phyloP scores from a whole-genome alignment of 2,797 vertebrate genomes.

The Gastrophryne carolinensis region DNA sequence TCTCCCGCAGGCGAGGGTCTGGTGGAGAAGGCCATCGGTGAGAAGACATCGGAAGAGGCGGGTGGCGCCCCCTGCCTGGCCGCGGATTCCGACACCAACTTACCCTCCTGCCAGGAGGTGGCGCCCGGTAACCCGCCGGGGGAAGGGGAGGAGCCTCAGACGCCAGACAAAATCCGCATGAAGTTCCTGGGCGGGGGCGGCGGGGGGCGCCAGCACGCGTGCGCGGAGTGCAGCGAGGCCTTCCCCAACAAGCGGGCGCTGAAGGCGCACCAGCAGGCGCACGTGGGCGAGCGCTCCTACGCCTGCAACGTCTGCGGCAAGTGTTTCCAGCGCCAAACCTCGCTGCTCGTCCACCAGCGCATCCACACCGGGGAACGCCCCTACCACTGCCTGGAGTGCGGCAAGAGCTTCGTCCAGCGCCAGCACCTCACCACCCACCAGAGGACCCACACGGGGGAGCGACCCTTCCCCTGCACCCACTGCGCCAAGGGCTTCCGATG shows the following conservation, averaged over 20 bases:
- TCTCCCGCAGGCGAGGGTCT: conserved; percentile 2
- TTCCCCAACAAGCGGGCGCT: conserved; percentile 43
- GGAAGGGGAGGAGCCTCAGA: neutral
- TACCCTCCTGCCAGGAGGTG: neutral
- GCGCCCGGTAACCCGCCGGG: neutral
- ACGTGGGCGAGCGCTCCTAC: conserved; percentile 57
- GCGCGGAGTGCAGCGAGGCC: conserved; percentile 30
- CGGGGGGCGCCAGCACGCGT: conserved; percentile 40
- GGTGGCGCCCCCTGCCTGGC: neutral
- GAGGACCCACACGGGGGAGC: conserved; percentile 63
- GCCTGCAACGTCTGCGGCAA: conserved; percentile 81
- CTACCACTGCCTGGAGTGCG: conserved; percentile 82
- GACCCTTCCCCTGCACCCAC: conserved; percentile 69
- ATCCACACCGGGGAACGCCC: conserved; percentile 85
- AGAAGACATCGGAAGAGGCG: neutral
- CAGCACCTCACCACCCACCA: conserved; percentile 59
- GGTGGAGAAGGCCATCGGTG: conserved; percentile 33
- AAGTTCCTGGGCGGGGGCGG: neutral
- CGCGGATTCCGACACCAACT: neutral
- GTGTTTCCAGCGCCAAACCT: conserved; percentile 79
- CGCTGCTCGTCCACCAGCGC: conserved; percentile 83
- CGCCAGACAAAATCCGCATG: conserved; percentile 3
- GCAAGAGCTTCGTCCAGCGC: conserved; percentile 76
- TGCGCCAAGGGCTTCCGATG: conserved; percentile 72
- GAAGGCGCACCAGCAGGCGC: conserved; percentile 23